A percentile compares a stretch with the other conserved stretches of the same genome.
Conservation (phyloP, 1,140 invertebrate genomes). For the Eufriesea mexicana region DNA sequence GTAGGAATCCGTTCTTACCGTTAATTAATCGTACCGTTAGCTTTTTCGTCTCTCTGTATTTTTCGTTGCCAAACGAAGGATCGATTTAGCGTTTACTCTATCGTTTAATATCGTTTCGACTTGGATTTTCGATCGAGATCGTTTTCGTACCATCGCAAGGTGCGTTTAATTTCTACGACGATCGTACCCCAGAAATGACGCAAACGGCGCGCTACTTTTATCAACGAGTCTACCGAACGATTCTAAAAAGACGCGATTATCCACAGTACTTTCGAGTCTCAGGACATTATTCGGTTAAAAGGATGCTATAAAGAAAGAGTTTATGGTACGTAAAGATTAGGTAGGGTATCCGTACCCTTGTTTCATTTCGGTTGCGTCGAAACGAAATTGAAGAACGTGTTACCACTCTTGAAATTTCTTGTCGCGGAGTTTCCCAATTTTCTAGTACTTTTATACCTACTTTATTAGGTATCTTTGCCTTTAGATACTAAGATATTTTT, state of each 20-base stretch:
- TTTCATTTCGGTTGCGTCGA: neutral
- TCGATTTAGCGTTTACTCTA: neutral
- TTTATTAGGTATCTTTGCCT: neutral
- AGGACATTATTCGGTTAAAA: slow-evolving; percentile 1
- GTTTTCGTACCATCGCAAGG: too few relatives aligned
- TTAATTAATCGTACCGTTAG: too few relatives aligned
- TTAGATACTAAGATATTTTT: slow-evolving; percentile 17
- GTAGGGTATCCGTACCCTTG: neutral
- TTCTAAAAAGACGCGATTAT: neutral
- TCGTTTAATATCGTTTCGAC: neutral
- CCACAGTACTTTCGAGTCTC: neutral
- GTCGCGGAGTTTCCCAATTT: neutral
- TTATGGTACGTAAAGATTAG: neutral
- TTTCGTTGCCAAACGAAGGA: neutral
- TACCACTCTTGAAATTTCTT: slow-evolving; percentile 21
- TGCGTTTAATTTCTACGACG: neutral
- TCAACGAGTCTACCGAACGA: neutral
- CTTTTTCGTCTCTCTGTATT: too few relatives aligned
- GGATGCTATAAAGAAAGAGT: neutral
- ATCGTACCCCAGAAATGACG: neutral
- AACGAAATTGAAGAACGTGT: slow-evolving; percentile 33
- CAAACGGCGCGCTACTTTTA: neutral
- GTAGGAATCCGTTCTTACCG: too few relatives aligned
- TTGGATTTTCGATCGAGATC: neutral
- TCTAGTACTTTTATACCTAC: slow-evolving; percentile 33